Conservation (phyloP, 2,113 vertebrate genomes). For the Alces alces region DNA sequence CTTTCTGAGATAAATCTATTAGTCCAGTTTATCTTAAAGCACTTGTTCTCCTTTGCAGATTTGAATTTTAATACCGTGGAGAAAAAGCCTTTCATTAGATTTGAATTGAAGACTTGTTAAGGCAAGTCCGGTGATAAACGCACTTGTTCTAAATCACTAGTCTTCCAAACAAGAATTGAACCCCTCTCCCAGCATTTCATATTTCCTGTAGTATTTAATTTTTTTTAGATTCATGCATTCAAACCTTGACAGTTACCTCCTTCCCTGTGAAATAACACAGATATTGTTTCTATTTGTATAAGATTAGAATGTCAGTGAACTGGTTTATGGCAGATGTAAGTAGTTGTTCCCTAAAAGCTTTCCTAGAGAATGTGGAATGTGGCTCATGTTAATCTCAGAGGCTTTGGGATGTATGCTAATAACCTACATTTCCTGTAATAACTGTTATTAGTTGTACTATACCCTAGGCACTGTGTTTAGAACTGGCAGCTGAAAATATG, state of each 20-base stretch:
- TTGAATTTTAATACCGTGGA: background rate
- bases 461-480: background rate
- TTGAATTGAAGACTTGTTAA: background rate
- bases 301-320: background rate
- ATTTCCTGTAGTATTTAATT: background rate
- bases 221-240: background rate
- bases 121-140: background rate
- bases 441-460: background rate
- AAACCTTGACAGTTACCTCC: background rate
- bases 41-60: background rate
- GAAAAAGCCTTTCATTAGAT: conserved; percentile 12
- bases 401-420: conserved; percentile 7
- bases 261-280: background rate
- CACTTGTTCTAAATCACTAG: background rate
- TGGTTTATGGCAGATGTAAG: background rate
- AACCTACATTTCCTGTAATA: background rate
- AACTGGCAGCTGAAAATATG: background rate
- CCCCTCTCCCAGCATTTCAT: conserved; percentile 1
- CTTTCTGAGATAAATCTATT: conserved; percentile 20
- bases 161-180: background rate
- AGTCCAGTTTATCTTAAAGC: background rate
- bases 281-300: background rate
- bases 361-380: background rate
- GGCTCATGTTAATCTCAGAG: background rate
- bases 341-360: background rate